Base-by-base conservation (phyloP, 2,888 invertebrate genomes). In the Eurois occulta region DNA sequence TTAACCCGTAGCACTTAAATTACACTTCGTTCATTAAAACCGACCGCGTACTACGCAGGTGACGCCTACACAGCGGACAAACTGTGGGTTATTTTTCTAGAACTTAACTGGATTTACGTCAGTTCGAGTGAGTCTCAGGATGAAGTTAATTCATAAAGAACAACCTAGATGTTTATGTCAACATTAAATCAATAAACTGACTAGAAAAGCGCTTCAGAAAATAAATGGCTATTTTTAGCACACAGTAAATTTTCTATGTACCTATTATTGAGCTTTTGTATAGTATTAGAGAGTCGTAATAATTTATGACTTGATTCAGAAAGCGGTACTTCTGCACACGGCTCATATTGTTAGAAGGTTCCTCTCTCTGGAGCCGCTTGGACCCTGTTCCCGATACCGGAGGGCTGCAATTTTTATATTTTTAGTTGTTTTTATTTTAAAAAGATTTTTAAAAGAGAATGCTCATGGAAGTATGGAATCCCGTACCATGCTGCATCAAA, bases 41-140 rank as follows among this genome's bases (percentile, higher is more conserved):
- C 38, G 43, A 48, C 21, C 35, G 8, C 64, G 52, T 35, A 70
- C 80, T 65, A 65, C 67, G 74, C 84, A 71, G 60, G 72, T 77
- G 46, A 82, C 84, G 75, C 86, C 86, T 55, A 84, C 83, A 67
- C 79, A 48, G 52, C 58, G 72, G 68, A 35, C 55, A 65, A 55
- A 72, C 64, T 72, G 55, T n/a, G 21, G 55, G 55, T 72, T 83
- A 81, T 81, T 88, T 85, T 87, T 87, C 75, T 81, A 85, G 75
- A 83, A 80, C 80, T 77, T 90, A 88, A 89, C 86, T 87, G 84
- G 88, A 89, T 91, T 92, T 89, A 87, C 85, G 89, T 91, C 90
- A 67, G 43, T 58, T 48, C 76, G 76, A 81, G 66, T 89, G 41
- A 87, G 41, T 69, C 60, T 85, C 82, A 77, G 46, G 55, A 65